Evolutionary conservation across 92 coral and sea anemone species (phyloP), one percentile per base, ranked within the genome.

Genomic region (Ricordea florida): DNA sequence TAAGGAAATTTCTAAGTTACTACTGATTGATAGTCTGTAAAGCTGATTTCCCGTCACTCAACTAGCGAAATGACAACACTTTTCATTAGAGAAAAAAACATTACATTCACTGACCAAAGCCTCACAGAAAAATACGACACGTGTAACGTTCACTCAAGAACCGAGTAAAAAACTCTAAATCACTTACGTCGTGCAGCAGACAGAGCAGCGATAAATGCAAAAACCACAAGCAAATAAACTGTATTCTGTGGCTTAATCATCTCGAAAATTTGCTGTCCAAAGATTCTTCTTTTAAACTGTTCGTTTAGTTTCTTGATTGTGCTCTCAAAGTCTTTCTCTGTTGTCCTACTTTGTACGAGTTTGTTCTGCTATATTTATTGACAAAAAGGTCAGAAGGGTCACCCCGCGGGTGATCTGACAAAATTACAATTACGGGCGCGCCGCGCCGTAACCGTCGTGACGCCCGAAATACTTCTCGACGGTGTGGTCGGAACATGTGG

Each of bases 401-500:
- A 21, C 24, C 35, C 48, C 10, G 75, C 44, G 59, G 74, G 47
- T 47, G 38, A 50, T 49, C 23, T 34, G 33, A 2, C 17, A 17
- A 10, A 58, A 7, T 31, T 61, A 66, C 29, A 34, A 34, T 33
- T 5, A 9, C 0, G 47, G 65, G 64, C 21, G 76, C n/a, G 76
- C 50, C 28, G 50, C 9, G n/a, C n/a, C n/a, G n/a, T n/a, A n/a
- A 8, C 5, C 4, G 2, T 38, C 15, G 23, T 24, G 14, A 51
- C 13, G 8, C 45, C 28, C 41, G 34, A 37, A 26, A 23, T 10
- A 52, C 24, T 4, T 22, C 56, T 27, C 72, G 37, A 33, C 62
- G 76, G 51, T 38, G 64, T 38, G 64, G 76, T 69, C 76, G 76
- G 76, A 69, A 69, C n/a, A 53, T 53, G 65, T 25, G 34, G 34